These are phyloP conservation scores for Bombus pascuorum DNA, from an alignment of 1,140 invertebrate genomes.

Conservation along the genomic window DNA sequence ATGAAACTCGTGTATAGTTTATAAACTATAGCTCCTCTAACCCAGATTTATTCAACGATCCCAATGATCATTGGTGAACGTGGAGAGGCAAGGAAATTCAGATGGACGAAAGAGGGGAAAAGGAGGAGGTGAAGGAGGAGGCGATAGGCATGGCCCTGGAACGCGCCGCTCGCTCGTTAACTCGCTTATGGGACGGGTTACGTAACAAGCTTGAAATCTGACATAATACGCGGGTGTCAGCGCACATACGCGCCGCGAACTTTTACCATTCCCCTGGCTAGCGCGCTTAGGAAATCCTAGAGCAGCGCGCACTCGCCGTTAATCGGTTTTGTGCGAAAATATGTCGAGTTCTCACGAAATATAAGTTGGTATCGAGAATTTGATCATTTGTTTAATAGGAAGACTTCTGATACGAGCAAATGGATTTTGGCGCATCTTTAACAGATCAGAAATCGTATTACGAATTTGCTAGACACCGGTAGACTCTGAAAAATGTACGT, in stretches of 20 bases:
- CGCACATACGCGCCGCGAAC: constrained; percentile 23
- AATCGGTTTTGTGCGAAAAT: neutral
- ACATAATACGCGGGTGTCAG: constrained; percentile 43
- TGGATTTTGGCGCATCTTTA: too few relatives aligned
- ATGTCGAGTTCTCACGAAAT: neutral
- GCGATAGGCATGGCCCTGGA: constrained; percentile 29
- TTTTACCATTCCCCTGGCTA: constrained; percentile 20
- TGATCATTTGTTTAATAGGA: neutral
- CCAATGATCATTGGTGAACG: neutral
- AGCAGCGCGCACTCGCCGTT: neutral
- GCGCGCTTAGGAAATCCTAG: constrained; percentile 21
- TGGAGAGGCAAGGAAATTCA: neutral
- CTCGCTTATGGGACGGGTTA: constrained; percentile 51
- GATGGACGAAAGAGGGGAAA: neutral
- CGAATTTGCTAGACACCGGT: too few relatives aligned
- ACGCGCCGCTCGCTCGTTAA: constrained; percentile 49
- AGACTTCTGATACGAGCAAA: too few relatives aligned
- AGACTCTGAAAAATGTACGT: too few relatives aligned
- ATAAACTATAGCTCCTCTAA: neutral
- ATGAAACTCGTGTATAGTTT: neutral
- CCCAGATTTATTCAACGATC: constrained; percentile 4
- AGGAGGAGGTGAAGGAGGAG: neutral
- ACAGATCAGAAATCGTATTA: too few relatives aligned
- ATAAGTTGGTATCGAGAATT: neutral
- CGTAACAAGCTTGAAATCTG: constrained; percentile 52